A percentile compares a stretch with the other conserved stretches of the same genome.
Evolutionary conservation across 1,140 invertebrate genomes (phyloP).

Genomic region (Drosophila ercepeae): DNA sequence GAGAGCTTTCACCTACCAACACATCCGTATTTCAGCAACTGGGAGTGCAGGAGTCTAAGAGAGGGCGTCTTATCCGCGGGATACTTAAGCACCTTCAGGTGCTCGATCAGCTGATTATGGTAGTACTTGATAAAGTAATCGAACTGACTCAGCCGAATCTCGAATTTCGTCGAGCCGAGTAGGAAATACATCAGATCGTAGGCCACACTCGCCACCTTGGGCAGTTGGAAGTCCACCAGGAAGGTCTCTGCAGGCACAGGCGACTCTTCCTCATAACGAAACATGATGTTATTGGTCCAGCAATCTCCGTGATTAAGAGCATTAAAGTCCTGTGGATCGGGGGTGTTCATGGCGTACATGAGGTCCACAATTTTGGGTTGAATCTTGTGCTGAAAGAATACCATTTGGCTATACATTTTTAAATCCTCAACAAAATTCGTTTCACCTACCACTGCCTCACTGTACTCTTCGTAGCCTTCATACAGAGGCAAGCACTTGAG

Average conservation of each 20-base stretch:
- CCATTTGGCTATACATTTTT: not conserved
- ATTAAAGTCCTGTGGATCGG: conserved; percentile 84
- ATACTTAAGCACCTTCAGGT: conserved; percentile 56
- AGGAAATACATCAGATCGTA: conserved; percentile 77
- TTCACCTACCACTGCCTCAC: conserved; percentile 41
- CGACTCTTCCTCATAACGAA: conserved; percentile 61
- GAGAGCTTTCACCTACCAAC: conserved; percentile 29
- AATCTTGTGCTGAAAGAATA: conserved; percentile 40
- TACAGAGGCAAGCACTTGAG: conserved; percentile 38
- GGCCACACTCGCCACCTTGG: conserved; percentile 58
- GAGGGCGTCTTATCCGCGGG: conserved; percentile 70
- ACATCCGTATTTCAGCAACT: conserved; percentile 54
- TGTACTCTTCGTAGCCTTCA: conserved; percentile 35
- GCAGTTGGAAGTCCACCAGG: conserved; percentile 83
- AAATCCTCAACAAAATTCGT: not conserved
- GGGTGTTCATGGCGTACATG: conserved; percentile 43
- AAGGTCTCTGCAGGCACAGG: conserved; percentile 44
- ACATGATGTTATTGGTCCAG: conserved; percentile 83
- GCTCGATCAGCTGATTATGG: conserved; percentile 51
- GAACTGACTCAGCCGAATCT: conserved; percentile 54
- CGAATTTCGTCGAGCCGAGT: conserved; percentile 51
- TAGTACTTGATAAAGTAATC: conserved; percentile 66
- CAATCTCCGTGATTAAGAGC: conserved; percentile 87
- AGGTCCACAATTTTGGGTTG: conserved; percentile 39
- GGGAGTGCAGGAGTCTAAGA: conserved; percentile 63